Evolutionary conservation across 2,888 invertebrate genomes (phyloP).

Genomic region (Orthonychiurus folsomi): DNA sequence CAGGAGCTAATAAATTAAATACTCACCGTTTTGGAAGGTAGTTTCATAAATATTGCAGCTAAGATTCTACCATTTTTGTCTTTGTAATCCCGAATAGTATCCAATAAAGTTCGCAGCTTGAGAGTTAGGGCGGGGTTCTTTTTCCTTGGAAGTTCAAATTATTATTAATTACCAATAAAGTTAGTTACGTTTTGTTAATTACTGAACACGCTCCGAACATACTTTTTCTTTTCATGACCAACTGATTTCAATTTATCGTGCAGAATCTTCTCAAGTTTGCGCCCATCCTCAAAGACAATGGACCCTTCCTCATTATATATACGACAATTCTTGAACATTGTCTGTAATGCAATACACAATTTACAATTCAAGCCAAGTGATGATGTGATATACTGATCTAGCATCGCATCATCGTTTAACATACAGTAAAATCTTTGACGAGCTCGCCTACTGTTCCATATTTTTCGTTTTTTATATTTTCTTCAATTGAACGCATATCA

Average conservation of each 20-base stretch:
- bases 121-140: conserved; percentile 53
- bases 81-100: conserved; percentile 78
- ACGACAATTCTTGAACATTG: conserved; percentile 97
- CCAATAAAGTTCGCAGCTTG: conserved; percentile 76
- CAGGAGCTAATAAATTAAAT: background rate
- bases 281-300: conserved; percentile 89
- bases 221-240: conserved; percentile 48
- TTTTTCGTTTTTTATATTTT: conserved; percentile 69
- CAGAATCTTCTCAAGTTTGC: conserved; percentile 71
- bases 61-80: conserved; percentile 80
- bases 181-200: background rate
- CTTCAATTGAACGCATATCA: conserved; percentile 87
- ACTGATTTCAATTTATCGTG: conserved; percentile 72
- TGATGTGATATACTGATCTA: background rate
- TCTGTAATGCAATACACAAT: conserved; percentile 44
- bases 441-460: conserved; percentile 54
- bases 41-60: conserved; percentile 87
- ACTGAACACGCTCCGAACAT: background rate
- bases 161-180: conserved; percentile 5
- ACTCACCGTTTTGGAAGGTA: conserved; percentile 74
- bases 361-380: conserved; percentile 1
- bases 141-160: conserved; percentile 15
- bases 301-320: conserved; percentile 96
- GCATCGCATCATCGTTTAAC: conserved; percentile 3
- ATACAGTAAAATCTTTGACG: conserved; percentile 54